Conservation (phyloP, 2,113 vertebrate species). For the Cyanistes caeruleus region DNA sequence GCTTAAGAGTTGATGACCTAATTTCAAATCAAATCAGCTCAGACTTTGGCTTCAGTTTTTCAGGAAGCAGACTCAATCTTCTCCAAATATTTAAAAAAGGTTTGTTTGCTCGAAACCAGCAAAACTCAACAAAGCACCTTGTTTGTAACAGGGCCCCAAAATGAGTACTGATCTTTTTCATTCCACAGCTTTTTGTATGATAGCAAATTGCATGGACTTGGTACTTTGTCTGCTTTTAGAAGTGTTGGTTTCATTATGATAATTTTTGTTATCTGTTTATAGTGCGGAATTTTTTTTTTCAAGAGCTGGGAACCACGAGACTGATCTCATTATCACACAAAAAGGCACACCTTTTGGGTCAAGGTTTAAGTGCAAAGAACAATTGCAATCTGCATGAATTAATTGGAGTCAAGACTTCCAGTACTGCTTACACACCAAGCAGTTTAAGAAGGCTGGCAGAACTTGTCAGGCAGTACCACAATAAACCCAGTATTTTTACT, state of each 20-base stretch:
- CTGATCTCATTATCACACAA: background rate
- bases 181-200: background rate
- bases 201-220: constrained; percentile 22
- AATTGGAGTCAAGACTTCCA: background rate
- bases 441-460: background rate
- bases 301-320: background rate
- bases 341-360: constrained; percentile 40
- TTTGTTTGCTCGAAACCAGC: constrained; percentile 42
- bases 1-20: constrained; percentile 8
- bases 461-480: background rate
- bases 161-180: fast-evolving
- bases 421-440: background rate
- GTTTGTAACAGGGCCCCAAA: background rate
- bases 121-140: background rate
- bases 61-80: constrained; percentile 46
- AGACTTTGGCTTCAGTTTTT: constrained; percentile 55
- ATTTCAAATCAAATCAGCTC: constrained; percentile 7
- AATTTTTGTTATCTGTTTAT: constrained; percentile 50
- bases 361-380: constrained; percentile 62
- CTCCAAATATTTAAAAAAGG: constrained; percentile 57
- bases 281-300: background rate
- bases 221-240: constrained; percentile 45
- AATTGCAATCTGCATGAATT: background rate
- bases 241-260: background rate
- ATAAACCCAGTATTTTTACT: background rate